A percentile compares a stretch with the other conserved stretches of the same genome.
Conservation (phyloP, 2,113 vertebrate species). For the Rynchops niger region DNA sequence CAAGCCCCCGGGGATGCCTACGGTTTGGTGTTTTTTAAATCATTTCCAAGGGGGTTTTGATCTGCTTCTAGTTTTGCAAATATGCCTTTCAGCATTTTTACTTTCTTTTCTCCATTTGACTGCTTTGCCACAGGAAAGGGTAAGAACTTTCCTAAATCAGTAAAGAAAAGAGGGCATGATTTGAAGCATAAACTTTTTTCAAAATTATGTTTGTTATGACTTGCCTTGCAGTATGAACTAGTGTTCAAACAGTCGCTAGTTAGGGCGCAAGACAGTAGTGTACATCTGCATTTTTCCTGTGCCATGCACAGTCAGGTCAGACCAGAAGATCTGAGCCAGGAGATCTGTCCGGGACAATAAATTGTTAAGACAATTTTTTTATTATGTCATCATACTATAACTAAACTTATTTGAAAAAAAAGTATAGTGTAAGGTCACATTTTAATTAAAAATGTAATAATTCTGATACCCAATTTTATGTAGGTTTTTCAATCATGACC, state of each 20-base stretch:
- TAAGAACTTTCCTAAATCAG: background rate
- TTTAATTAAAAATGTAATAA: background rate
- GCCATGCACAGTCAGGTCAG: background rate
- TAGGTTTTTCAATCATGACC: background rate
- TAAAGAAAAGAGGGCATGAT: background rate
- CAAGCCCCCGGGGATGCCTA: background rate
- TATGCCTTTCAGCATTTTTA: background rate
- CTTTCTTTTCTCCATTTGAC: background rate
- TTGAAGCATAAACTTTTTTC: background rate
- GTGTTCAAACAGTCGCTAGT: background rate
- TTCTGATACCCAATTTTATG: background rate
- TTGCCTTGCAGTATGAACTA: background rate
- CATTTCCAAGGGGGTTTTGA: background rate
- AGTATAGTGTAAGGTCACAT: background rate
- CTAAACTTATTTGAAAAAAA: background rate
- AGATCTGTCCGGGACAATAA: background rate
- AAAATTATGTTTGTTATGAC: background rate
- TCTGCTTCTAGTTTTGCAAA: background rate
- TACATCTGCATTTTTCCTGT: background rate
- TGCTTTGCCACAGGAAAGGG: background rate
- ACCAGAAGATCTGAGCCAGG: background rate
- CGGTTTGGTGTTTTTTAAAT: rapidly evolving
- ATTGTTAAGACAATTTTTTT: background rate
- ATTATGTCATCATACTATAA: background rate
- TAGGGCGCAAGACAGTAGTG: background rate